phyloP scores from a whole-genome alignment of 2,888 invertebrate genomes.

The Leucophenga maculata region DNA sequence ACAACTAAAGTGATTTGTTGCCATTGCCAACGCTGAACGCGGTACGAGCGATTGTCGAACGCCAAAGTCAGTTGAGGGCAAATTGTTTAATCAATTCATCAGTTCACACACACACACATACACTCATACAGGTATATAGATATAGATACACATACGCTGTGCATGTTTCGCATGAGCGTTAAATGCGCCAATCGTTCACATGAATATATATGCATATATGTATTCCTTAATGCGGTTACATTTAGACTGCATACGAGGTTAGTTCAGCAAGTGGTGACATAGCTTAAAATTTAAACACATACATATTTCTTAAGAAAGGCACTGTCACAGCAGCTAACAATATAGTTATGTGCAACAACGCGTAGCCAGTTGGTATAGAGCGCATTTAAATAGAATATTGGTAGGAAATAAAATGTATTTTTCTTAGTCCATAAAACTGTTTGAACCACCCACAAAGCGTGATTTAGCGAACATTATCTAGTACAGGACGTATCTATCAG shows the following conservation, averaged over 20 bases:
- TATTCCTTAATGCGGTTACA: conserved; percentile 29
- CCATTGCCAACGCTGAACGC: conserved; percentile 58
- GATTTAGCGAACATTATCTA: conserved; percentile 6
- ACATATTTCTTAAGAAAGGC: too few relatives aligned
- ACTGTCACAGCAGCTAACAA: too few relatives aligned
- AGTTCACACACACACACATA: conserved; percentile 42
- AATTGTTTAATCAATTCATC: conserved; percentile 66
- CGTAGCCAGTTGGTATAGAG: too few relatives aligned
- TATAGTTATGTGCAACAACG: too few relatives aligned
- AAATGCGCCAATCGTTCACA: neutral
- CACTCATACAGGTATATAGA: conserved; percentile 30
- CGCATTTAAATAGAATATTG: too few relatives aligned
- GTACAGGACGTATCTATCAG: conserved; percentile 35
- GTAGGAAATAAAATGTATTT: too few relatives aligned
- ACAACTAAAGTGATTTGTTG: conserved; percentile 66
- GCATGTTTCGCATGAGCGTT: conserved; percentile 24
- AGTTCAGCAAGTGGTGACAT: conserved; percentile 40
- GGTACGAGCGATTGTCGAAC: conserved; percentile 43
- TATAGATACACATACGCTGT: conserved; percentile 29
- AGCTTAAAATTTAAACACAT: conserved; percentile 42
- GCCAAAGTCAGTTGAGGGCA: conserved; percentile 47
- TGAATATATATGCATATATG: conserved; percentile 23
- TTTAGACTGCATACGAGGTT: too few relatives aligned
- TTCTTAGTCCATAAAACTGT: too few relatives aligned
- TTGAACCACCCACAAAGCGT: neutral